These are phyloP conservation scores for Psephotus haematonotus DNA, from an alignment of 2,113 vertebrate genomes.

Conservation along the genomic window DNA sequence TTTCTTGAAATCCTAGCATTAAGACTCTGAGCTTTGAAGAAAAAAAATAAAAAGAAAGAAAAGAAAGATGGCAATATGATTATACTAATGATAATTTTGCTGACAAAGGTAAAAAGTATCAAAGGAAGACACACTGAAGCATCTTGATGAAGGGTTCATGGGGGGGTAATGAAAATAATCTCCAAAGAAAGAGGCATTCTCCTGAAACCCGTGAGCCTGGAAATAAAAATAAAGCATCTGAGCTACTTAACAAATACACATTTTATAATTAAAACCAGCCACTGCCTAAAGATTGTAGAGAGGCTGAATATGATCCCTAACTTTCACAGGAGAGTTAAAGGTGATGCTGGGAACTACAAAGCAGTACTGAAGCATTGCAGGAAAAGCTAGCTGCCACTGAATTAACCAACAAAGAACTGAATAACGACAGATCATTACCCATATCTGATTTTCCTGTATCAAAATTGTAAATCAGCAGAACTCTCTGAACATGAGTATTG, in stretches of 20 bases:
- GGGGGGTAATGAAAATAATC: background rate
- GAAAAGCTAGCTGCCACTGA: background rate
- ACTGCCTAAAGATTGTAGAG: background rate
- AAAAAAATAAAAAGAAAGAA: background rate
- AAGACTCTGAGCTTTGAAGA: background rate
- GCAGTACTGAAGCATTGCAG: background rate
- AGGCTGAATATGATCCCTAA: background rate
- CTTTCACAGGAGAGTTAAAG: background rate
- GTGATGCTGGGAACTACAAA: background rate
- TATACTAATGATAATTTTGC: conserved; percentile 18
- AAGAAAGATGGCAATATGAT: background rate
- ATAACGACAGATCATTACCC: conserved; percentile 19
- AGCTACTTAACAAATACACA: background rate
- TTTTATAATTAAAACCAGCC: conserved; percentile 4
- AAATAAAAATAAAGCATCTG: conserved; percentile 6
- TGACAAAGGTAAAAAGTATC: background rate
- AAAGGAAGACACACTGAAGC: background rate
- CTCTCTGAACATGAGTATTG: background rate
- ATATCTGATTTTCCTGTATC: conserved; percentile 9
- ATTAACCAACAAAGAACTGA: conserved; percentile 12
- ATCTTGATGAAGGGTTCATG: background rate
- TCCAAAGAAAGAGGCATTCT: background rate
- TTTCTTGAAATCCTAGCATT: background rate
- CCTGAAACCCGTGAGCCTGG: background rate
- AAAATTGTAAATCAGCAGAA: conserved; percentile 21